A percentile compares a stretch with the other conserved stretches of the same genome.
These are phyloP conservation scores for Chlorops oryzae DNA, from an alignment of 1,140 invertebrate genomes.

Conservation along the genomic window DNA sequence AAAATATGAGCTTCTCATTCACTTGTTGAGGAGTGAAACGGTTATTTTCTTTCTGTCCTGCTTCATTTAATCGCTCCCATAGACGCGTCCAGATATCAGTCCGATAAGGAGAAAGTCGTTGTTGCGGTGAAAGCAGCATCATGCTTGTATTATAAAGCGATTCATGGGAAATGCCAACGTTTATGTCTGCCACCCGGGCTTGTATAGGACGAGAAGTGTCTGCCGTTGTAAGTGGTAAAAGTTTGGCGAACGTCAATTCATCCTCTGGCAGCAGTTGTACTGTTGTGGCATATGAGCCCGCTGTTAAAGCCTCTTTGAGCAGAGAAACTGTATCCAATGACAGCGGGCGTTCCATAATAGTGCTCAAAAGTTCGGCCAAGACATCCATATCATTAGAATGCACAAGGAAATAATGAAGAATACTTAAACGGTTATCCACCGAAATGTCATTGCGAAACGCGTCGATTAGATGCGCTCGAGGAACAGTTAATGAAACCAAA, in stretches of 20 bases:
- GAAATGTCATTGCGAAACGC: constrained; percentile 61
- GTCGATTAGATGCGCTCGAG: constrained; percentile 58
- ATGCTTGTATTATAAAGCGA: constrained; percentile 72
- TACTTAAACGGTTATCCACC: constrained; percentile 64
- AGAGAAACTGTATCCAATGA: constrained; percentile 48
- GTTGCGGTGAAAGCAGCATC: constrained; percentile 73
- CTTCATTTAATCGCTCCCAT: constrained; percentile 62
- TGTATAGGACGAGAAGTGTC: constrained; percentile 39
- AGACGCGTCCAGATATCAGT: constrained; percentile 75
- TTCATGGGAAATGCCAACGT: constrained; percentile 53
- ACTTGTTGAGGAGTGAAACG: constrained; percentile 65
- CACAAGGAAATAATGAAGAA: constrained; percentile 71
- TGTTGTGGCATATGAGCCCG: constrained; percentile 63
- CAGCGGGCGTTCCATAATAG: constrained; percentile 40
- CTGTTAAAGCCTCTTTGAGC: constrained; percentile 72
- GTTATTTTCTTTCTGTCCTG: constrained; percentile 52
- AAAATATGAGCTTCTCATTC: constrained; percentile 67
- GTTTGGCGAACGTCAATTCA: constrained; percentile 57
- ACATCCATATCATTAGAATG: constrained; percentile 66
- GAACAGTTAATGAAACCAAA: constrained; percentile 59
- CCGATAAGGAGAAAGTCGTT: constrained; percentile 69
- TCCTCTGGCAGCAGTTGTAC: constrained; percentile 65
- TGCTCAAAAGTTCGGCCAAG: constrained; percentile 53
- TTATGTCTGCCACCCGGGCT: constrained; percentile 36
- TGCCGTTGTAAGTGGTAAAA: constrained; percentile 65